These are phyloP conservation scores for Caenorhabditis sp. DNA, from an alignment of 2,888 invertebrate genomes.

Conservation along the genomic window DNA sequence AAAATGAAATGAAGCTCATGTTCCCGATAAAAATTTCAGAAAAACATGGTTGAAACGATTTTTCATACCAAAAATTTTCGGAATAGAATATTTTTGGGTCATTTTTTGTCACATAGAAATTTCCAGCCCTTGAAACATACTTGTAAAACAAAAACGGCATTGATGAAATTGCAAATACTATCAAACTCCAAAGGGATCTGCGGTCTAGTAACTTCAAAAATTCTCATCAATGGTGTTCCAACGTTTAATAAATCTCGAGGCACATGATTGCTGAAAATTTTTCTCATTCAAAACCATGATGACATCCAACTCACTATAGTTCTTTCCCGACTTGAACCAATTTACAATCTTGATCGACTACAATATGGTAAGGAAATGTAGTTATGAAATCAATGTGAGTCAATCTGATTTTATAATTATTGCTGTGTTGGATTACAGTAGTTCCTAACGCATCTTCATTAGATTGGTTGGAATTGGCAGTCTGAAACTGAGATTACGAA, in stretches of 20 bases:
- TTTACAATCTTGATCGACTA: conserved; percentile 67
- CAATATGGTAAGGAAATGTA: conserved; percentile 65
- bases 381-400: conserved; percentile 52
- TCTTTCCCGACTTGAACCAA: conserved; percentile 66
- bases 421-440: conserved; percentile 23
- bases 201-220: conserved; percentile 67
- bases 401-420: conserved; percentile 39
- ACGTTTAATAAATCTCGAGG: conserved; percentile 60
- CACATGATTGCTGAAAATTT: conserved; percentile 58
- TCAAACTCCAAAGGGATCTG: conserved; percentile 70
- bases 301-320: conserved; percentile 51
- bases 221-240: conserved; percentile 63
- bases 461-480: conserved; percentile 38
- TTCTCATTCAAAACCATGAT: not conserved
- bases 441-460: conserved; percentile 46
- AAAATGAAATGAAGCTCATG: no score
- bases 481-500: conserved; percentile 18
- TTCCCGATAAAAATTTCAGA: no score
- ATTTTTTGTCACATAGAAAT: not conserved
- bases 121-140: no score
- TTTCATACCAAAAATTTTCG: no score
- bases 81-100: no score
- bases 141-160: conserved; percentile 65
- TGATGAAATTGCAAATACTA: conserved; percentile 66
- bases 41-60: no score